These are phyloP conservation scores for Sesia apiformis DNA, from an alignment of 2,888 invertebrate genomes.

Conservation along the genomic window DNA sequence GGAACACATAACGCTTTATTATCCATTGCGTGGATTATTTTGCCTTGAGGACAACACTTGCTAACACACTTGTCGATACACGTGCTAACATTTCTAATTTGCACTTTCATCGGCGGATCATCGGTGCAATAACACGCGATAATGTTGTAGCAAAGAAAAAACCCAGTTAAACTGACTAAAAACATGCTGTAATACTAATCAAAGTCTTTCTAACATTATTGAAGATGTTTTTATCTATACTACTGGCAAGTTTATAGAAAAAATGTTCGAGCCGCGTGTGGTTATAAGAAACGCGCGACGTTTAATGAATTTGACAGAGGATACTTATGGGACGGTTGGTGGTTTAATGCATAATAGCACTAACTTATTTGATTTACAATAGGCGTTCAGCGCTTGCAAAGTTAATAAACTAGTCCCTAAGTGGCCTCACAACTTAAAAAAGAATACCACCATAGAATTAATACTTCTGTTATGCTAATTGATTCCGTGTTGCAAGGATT, in stretches of 20 bases:
- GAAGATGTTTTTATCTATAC: background rate
- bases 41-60: conserved; percentile 34
- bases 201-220: background rate
- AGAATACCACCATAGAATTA: too few species aligned
- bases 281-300: too few species aligned
- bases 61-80: conserved; percentile 20
- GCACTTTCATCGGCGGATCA: background rate
- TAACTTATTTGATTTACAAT: too few species aligned
- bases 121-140: background rate
- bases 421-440: too few species aligned
- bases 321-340: too few species aligned
- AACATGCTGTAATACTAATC: background rate
- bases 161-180: background rate
- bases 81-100: background rate
- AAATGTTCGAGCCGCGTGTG: too few species aligned
- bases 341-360: too few species aligned
- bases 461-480: too few species aligned
- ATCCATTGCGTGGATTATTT: background rate
- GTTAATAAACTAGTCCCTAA: too few species aligned
- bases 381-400: too few species aligned
- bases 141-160: background rate
- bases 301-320: too few species aligned
- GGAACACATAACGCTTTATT: background rate
- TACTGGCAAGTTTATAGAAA: background rate
- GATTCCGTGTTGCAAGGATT: too few species aligned